Conservation (phyloP, 2,888 invertebrate genomes). For the Hetaerina titia region DNA sequence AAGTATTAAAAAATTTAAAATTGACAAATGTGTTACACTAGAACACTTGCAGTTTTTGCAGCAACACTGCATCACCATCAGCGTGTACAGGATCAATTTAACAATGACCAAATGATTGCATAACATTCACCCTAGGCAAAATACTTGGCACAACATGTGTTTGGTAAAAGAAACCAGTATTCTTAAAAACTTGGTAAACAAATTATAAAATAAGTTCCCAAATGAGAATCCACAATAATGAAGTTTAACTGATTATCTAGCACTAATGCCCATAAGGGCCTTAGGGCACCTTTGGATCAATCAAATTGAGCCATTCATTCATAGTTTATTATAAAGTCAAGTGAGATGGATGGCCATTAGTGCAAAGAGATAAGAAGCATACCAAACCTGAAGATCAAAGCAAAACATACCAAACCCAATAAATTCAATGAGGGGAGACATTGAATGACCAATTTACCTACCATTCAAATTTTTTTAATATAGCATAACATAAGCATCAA, state of each 20-base stretch:
- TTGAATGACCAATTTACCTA: conserved; percentile 7
- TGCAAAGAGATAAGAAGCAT: conserved; percentile 59
- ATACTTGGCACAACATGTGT: conserved; percentile 57
- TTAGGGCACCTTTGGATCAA: conserved; percentile 42
- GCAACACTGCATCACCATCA: background rate
- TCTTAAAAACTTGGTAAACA: background rate
- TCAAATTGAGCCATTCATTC: conserved; percentile 63
- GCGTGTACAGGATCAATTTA: background rate
- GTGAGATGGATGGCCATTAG: conserved; percentile 59
- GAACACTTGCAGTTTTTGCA: background rate
- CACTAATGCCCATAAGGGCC: conserved; percentile 64
- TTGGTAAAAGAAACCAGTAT: background rate
- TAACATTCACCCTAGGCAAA: background rate
- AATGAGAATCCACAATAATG: conserved; percentile 63
- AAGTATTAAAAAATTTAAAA: background rate
- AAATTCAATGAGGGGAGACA: conserved; percentile 42
- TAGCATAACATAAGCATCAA: conserved; percentile 59
- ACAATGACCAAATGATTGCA: background rate
- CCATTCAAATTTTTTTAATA: conserved; percentile 37
- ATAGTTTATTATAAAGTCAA: conserved; percentile 48
- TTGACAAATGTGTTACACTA: background rate
- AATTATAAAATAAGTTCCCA: conserved; percentile 12
- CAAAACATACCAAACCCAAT: conserved; percentile 56
- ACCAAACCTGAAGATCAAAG: conserved; percentile 64
- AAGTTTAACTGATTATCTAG: conserved; percentile 56